These are phyloP conservation scores for Tamias sibiricus DNA, from an alignment of 2,113 vertebrate genomes.

Conservation along the genomic window DNA sequence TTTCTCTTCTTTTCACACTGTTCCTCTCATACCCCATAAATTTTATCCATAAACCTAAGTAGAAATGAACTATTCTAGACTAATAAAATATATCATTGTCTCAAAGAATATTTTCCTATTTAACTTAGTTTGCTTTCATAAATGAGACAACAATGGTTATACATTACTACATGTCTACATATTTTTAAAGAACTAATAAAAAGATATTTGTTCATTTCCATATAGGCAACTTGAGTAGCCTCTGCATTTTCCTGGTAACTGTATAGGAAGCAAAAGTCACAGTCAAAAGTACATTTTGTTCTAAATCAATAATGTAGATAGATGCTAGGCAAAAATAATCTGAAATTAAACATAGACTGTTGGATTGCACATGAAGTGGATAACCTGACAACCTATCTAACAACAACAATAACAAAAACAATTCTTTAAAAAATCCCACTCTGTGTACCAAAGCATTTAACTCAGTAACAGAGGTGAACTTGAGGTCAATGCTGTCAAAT, in stretches of 20 bases:
- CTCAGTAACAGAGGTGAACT: neutral
- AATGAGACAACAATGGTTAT: conserved; percentile 18
- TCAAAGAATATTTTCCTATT: conserved; percentile 18
- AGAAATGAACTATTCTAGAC: neutral
- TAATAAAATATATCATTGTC: neutral
- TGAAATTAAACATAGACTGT: conserved; percentile 36
- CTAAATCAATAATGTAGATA: neutral
- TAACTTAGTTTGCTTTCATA: conserved; percentile 51
- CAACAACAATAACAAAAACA: neutral
- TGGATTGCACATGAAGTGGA: conserved; percentile 14
- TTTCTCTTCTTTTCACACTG: neutral
- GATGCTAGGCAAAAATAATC: conserved; percentile 9
- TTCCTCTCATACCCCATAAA: neutral
- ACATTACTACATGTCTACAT: neutral
- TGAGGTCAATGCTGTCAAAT: conserved; percentile 5
- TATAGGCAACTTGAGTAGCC: neutral
- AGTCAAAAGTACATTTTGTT: neutral
- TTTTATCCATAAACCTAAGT: conserved; percentile 14
- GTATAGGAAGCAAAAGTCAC: neutral
- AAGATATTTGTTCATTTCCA: conserved; percentile 15
- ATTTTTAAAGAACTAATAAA: conserved; percentile 49
- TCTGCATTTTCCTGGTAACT: conserved; percentile 14
- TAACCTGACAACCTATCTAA: neutral
- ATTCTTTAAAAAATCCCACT: neutral
- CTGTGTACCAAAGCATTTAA: neutral